Conservation (phyloP, 1,140 invertebrate genomes). For the Heliconius himera region DNA sequence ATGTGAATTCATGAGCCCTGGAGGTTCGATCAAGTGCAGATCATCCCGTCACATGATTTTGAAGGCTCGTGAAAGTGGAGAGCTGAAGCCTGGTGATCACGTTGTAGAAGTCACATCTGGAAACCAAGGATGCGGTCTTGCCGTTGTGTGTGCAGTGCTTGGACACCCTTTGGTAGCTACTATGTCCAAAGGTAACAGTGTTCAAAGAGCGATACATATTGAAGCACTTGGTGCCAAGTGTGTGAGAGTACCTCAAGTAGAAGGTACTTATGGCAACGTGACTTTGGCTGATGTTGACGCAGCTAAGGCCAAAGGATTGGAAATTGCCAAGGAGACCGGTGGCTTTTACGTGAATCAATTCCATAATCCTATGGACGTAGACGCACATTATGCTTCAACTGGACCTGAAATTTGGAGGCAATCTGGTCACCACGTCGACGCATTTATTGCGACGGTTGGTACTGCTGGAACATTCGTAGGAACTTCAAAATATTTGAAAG, state of each 20-base stretch:
- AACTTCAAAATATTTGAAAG: slow-evolving; percentile 66
- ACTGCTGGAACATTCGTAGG: slow-evolving; percentile 70
- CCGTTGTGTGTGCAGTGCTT: neutral
- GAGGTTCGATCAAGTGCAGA: slow-evolving; percentile 36
- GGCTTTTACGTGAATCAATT: slow-evolving; percentile 72
- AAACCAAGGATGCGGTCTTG: slow-evolving; percentile 8
- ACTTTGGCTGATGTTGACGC: slow-evolving; percentile 64
- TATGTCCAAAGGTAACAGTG: slow-evolving; percentile 7
- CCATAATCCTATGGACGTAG: slow-evolving; percentile 56
- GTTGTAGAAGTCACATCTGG: slow-evolving; percentile 5
- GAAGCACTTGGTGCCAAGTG: slow-evolving; percentile 62
- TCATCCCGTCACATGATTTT: slow-evolving; percentile 2
- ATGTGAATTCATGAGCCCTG: slow-evolving; percentile 41
- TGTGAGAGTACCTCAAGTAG: slow-evolving; percentile 17
- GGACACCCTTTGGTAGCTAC: slow-evolving; percentile 58
- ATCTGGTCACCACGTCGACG: slow-evolving; percentile 66
- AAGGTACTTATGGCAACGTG: slow-evolving; percentile 46
- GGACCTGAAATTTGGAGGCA: slow-evolving; percentile 75
- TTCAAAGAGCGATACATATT: slow-evolving; percentile 3
- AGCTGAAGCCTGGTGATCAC: neutral
- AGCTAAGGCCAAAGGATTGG: slow-evolving; percentile 57
- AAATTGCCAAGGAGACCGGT: slow-evolving; percentile 36
- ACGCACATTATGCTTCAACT: slow-evolving; percentile 62
- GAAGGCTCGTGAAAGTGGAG: slow-evolving; percentile 3
- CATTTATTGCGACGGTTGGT: slow-evolving; percentile 68